Conservation (phyloP, 2,113 vertebrate species). For the Eretmochelys imbricata region DNA sequence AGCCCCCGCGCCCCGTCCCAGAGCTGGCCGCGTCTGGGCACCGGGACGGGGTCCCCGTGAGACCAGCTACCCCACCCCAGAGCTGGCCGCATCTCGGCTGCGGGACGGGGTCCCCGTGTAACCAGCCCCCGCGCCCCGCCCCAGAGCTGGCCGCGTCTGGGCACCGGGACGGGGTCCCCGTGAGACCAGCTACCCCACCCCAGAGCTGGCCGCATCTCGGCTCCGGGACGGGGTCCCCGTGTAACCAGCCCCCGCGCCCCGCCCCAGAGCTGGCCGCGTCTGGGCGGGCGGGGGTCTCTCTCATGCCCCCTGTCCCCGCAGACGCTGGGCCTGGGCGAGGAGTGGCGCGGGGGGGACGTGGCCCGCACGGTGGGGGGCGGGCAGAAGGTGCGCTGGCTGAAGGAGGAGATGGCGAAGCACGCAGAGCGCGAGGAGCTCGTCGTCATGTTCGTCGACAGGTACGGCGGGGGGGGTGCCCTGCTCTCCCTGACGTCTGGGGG, state of each 20-base stretch:
- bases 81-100: neutral
- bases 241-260: no score
- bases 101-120: neutral
- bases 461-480: conserved; percentile 53
- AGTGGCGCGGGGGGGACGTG: conserved; percentile 86
- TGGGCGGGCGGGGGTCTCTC: neutral
- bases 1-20: neutral
- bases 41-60: neutral
- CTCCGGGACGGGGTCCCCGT: no score
- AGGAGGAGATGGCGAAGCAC: conserved; percentile 85
- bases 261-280: no score
- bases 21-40: no score
- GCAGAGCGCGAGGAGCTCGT: conserved; percentile 76
- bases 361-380: conserved; percentile 88
- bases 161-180: no score
- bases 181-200: no score
- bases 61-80: neutral
- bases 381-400: conserved; percentile 93
- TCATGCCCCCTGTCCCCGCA: neutral
- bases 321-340: conserved; percentile 79
- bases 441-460: conserved; percentile 93
- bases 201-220: no score
- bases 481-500: neutral
- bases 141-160: no score
- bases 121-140: no score